Percentiles rank a stretch among this genome's conserved stretches.
These are phyloP conservation scores for Oenanthe oenanthe DNA, from an alignment of 2,113 vertebrate genomes.

Conservation along the genomic window DNA sequence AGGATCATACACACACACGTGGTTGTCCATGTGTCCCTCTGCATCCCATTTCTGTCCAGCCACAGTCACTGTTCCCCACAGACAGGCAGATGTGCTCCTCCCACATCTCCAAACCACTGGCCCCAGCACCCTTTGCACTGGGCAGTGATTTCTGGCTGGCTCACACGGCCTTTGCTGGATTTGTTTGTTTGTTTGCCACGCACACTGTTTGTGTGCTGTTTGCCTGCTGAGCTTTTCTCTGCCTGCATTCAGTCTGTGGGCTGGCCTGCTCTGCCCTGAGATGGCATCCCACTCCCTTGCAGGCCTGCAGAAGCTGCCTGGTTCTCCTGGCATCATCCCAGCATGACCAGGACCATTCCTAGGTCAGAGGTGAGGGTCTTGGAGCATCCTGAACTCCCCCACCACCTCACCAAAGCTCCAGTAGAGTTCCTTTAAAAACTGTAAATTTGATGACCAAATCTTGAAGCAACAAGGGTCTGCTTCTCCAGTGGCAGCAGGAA, in stretches of 20 bases:
- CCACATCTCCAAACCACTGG: background rate
- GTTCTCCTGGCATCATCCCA: background rate
- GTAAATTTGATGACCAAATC: background rate
- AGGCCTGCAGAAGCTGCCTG: background rate
- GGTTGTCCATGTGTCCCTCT: background rate
- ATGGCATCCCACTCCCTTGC: background rate
- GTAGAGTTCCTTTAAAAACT: background rate
- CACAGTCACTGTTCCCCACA: fast-evolving
- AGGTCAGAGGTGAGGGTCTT: background rate
- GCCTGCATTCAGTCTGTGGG: background rate
- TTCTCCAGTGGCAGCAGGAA: background rate
- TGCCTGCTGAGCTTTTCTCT: conserved; percentile 66
- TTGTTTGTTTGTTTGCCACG: conserved; percentile 44
- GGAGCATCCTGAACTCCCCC: background rate
- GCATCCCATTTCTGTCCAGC: background rate
- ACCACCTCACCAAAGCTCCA: background rate
- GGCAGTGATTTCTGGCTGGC: background rate
- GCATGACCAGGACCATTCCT: fast-evolving
- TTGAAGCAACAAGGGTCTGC: background rate
- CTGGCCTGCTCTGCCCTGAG: background rate
- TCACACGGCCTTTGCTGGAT: background rate
- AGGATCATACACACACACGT: fast-evolving
- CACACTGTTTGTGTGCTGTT: background rate
- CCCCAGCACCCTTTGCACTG: background rate
- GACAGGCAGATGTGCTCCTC: background rate